A percentile compares a stretch with the other conserved stretches of the same genome.
These are phyloP conservation scores for Phoebastria nigripes DNA, from an alignment of 2,797 vertebrate genomes.

Conservation along the genomic window DNA sequence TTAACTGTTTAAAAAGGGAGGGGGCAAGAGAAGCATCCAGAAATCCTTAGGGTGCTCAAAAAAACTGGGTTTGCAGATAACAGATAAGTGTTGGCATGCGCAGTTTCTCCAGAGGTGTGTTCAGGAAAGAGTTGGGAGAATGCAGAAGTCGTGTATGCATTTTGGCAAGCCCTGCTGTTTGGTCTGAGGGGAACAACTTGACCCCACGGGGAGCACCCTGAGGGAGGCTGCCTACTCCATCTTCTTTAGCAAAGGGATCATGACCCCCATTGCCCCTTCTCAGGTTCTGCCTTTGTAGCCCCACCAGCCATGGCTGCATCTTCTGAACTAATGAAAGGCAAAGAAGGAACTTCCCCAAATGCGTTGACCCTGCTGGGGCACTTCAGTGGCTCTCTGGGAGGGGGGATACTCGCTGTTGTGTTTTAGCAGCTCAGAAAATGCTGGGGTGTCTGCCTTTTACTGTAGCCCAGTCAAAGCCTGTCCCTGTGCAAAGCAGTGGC, in stretches of 20 bases:
- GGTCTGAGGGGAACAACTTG: not conserved
- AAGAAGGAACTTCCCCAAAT: not conserved
- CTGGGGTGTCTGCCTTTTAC: not conserved
- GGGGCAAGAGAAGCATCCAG: not conserved
- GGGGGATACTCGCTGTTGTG: not conserved
- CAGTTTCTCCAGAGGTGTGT: not conserved
- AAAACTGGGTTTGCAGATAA: not conserved
- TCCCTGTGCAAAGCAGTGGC: not conserved
- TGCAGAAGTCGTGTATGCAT: not conserved
- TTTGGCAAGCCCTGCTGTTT: not conserved
- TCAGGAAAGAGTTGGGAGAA: not conserved
- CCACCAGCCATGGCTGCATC: not conserved
- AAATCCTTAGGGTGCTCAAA: not conserved
- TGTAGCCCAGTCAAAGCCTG: not conserved
- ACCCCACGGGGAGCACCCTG: not conserved
- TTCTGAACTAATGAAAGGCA: not conserved
- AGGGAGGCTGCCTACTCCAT: not conserved
- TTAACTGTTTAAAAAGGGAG: not conserved
- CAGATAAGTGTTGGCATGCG: accelerated
- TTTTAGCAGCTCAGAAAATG: not conserved
- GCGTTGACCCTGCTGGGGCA: not conserved
- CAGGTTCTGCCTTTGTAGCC: not conserved
- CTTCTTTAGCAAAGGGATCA: not conserved
- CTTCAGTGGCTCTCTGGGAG: not conserved
- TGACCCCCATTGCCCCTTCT: not conserved